These are phyloP conservation scores for Buphagus erythrorhynchus DNA, from an alignment of 2,797 vertebrate species.

Conservation along the genomic window DNA sequence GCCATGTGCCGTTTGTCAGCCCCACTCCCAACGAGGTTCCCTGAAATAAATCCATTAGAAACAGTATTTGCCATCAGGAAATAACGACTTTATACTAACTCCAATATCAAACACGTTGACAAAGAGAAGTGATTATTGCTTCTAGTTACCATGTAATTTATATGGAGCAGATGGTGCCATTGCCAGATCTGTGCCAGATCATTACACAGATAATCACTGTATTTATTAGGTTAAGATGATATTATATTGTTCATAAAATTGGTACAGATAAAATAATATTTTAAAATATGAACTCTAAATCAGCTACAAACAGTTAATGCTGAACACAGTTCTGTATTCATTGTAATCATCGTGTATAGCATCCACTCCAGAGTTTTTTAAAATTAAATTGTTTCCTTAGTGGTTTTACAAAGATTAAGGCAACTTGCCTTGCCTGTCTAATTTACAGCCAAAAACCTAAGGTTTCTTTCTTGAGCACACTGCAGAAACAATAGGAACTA, in stretches of 20 bases:
- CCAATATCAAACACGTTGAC: background rate
- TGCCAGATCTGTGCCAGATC: background rate
- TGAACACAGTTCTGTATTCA: background rate
- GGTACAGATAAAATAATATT: background rate
- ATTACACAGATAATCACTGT: background rate
- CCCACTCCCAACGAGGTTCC: constrained; percentile 88
- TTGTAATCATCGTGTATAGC: background rate
- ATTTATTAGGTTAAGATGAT: background rate
- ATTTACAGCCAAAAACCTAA: background rate
- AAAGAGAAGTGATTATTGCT: background rate
- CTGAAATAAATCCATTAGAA: constrained; percentile 71
- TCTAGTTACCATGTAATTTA: background rate
- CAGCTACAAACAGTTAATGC: background rate
- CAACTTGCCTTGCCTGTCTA: background rate
- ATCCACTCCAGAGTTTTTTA: background rate
- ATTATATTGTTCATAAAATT: background rate
- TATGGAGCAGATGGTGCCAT: background rate
- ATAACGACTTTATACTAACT: background rate
- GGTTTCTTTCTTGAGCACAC: background rate
- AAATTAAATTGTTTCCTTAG: background rate
- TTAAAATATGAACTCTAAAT: background rate
- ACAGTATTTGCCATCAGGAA: background rate
- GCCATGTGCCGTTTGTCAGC: constrained; percentile 93
- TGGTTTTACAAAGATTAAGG: background rate
- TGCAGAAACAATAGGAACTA: background rate